These are phyloP conservation scores for Sipha flava DNA, from an alignment of 1,140 invertebrate species.

Conservation along the genomic window DNA sequence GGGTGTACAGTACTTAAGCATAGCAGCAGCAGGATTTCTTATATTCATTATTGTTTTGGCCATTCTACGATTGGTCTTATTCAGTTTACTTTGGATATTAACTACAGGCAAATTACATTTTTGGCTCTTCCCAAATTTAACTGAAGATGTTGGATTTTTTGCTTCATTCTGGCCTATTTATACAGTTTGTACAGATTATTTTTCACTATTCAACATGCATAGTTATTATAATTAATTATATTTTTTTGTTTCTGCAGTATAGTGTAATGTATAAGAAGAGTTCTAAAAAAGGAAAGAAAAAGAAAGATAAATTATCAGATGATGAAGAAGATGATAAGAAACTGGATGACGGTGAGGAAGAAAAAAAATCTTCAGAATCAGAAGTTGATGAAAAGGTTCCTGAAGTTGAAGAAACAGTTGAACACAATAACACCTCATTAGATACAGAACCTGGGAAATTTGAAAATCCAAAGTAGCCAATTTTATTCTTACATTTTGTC, in stretches of 20 bases:
- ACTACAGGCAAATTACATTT: slow-evolving; percentile 87
- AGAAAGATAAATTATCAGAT: slow-evolving; percentile 61
- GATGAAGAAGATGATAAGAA: slow-evolving; percentile 52
- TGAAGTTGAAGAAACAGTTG: background rate
- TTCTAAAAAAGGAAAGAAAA: slow-evolving; percentile 60
- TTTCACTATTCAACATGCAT: background rate
- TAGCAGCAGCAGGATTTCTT: slow-evolving; percentile 87
- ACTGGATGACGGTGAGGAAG: slow-evolving; percentile 38
- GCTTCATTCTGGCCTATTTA: slow-evolving; percentile 98
- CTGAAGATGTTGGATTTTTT: slow-evolving; percentile 97
- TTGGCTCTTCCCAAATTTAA: slow-evolving; percentile 95
- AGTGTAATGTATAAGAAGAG: slow-evolving; percentile 47
- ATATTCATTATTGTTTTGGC: slow-evolving; percentile 85
- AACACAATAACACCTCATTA: background rate
- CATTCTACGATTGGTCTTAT: slow-evolving; percentile 80
- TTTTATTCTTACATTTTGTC: background rate
- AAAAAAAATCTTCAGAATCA: slow-evolving; percentile 34
- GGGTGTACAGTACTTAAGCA: slow-evolving; percentile 93
- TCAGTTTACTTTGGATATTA: slow-evolving; percentile 81
- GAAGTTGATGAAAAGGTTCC: slow-evolving; percentile 35
- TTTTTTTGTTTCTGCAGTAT: slow-evolving; percentile 51
- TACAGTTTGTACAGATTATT: slow-evolving; percentile 52
- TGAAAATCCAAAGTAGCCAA: slow-evolving; percentile 17
- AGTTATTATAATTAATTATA: background rate
- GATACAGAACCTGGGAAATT: background rate